A percentile compares a stretch with the other conserved stretches of the same genome.
phyloP scores from a whole-genome alignment of 2,888 invertebrate species.

The Laothoe populi region DNA sequence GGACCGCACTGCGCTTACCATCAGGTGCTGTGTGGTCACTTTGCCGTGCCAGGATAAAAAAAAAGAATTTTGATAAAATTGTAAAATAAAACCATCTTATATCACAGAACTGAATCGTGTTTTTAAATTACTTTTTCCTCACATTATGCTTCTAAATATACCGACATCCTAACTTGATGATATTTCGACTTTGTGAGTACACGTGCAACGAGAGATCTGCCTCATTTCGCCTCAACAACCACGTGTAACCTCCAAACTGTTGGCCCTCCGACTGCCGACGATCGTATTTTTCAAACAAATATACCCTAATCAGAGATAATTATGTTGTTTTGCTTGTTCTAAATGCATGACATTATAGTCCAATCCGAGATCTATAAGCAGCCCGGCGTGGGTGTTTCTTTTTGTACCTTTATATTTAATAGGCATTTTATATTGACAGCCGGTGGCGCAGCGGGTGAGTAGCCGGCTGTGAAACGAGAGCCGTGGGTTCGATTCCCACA shows the following conservation, averaged over 20 bases:
- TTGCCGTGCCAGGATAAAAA: too few relatives aligned
- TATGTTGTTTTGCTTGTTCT: conserved; percentile 19
- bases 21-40: too few relatives aligned
- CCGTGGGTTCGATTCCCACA: too few relatives aligned
- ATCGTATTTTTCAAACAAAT: conserved; percentile 10
- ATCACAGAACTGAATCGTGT: too few relatives aligned
- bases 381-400: not conserved
- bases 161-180: not conserved
- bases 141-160: not conserved
- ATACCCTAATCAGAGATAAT: conserved; percentile 17
- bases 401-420: not conserved
- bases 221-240: not conserved
- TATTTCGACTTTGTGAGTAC: not conserved
- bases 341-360: conserved; percentile 18
- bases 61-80: too few relatives aligned
- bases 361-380: not conserved
- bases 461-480: too few relatives aligned
- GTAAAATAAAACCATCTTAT: too few relatives aligned
- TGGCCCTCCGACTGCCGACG: conserved; percentile 12
- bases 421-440: too few relatives aligned
- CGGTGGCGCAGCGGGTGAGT: too few relatives aligned
- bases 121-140: too few relatives aligned
- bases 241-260: conserved; percentile 11
- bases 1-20: too few relatives aligned
- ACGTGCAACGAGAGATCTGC: not conserved